phyloP scores from a whole-genome alignment of 2,797 vertebrate species.

The Distichodus sexfasciatus region DNA sequence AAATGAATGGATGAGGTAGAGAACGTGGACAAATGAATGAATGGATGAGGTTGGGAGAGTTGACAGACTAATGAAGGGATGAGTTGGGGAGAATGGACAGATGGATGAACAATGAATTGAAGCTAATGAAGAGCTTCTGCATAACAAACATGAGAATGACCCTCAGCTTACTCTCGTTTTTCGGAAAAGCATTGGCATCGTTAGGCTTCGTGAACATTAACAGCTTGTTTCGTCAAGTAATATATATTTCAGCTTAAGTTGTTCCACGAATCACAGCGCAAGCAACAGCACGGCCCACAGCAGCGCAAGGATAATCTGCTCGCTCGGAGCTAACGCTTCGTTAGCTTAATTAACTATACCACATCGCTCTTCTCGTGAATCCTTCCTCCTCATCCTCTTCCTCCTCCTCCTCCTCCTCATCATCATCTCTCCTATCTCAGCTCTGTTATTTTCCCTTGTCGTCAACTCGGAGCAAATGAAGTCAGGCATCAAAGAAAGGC shows the following conservation, averaged over 20 bases:
- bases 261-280: neutral
- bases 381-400: conserved; percentile 13
- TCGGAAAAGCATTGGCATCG: no score
- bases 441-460: neutral
- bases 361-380: conserved; percentile 4
- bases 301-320: neutral
- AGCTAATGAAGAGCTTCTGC: no score
- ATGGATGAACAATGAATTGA: no score
- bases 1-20: no score
- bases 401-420: neutral
- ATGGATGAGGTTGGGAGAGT: no score
- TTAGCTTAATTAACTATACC: conserved; percentile 29
- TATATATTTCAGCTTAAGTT: conserved; percentile 17
- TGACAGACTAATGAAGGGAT: no score
- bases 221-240: no score
- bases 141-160: no score
- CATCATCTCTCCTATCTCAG: neutral
- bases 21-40: no score
- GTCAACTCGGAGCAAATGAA: conserved; percentile 5
- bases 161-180: no score
- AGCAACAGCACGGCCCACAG: neutral
- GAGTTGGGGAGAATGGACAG: no score
- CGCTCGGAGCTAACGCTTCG: conserved; percentile 19
- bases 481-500: neutral
- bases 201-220: no score